Conservation (phyloP, 2,113 vertebrate genomes). For the Tragelaphus imberbis region DNA sequence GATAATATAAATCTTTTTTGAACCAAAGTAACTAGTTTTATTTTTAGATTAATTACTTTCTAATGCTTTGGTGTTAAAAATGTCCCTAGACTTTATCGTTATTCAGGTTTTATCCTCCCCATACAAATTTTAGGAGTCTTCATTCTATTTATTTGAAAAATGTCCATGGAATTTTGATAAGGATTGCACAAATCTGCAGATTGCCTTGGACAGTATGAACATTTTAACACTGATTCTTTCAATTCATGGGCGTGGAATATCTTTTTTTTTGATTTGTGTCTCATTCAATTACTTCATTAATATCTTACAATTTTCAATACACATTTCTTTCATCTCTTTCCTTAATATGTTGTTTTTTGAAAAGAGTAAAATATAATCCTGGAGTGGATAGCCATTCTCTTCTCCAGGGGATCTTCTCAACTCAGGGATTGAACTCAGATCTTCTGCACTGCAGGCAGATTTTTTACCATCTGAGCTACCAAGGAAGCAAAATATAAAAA, state of each 20-base stretch:
- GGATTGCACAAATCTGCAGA: background rate
- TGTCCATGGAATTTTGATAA: background rate
- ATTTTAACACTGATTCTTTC: background rate
- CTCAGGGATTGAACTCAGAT: background rate
- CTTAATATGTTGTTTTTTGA: background rate
- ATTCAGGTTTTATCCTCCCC: background rate
- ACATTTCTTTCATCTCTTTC: background rate
- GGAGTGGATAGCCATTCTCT: background rate
- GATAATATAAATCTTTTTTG: too few relatives aligned
- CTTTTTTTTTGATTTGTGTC: background rate
- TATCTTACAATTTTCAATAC: background rate
- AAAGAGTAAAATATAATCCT: background rate
- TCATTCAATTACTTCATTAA: background rate
- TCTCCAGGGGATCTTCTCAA: background rate
- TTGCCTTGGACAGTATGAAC: background rate
- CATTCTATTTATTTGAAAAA: background rate
- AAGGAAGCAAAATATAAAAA: background rate
- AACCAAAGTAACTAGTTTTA: background rate
- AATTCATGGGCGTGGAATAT: background rate
- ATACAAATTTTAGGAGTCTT: background rate
- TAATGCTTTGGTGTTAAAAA: background rate
- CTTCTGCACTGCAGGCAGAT: background rate
- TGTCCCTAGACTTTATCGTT: background rate
- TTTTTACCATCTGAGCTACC: background rate
- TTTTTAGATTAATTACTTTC: background rate